Evolutionary conservation across 2,797 vertebrate genomes (phyloP), one percentile per base, ranked within the genome.

Genomic region (Cryptoprocta ferox): DNA sequence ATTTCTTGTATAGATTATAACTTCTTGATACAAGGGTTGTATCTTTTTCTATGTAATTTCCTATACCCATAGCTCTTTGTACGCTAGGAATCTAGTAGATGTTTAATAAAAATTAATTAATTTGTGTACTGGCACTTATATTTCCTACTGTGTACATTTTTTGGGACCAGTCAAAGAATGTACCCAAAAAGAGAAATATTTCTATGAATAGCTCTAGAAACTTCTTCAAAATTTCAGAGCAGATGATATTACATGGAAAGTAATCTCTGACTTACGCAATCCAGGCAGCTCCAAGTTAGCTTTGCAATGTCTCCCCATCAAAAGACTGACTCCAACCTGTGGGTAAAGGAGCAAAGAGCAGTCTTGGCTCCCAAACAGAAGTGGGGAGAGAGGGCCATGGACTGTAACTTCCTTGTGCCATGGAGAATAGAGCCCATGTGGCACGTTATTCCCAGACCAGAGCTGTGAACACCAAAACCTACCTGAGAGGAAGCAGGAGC

Each of bases 151-250:
- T 45, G 9, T 37, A 75, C 3, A 19, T 37, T n/a, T 87, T 82
- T 81, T 26, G 5, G n/a, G 5, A 37, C 61, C 35, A 85, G 4
- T 32, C 26, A 83, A 32, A 14, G 88, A 65, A 24, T 81, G 8
- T 80, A 70, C 19, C 9, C 18, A 35, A 35, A 80, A 85, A 79
- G 18, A 94, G 66, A 97, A 94, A 63, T 78, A 32, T 16, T 89
- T 16, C 84, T 45, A 59, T 65, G 48, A 85, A 48, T 14, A 70
- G 21, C 65, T 95, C 7, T 82, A 80, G 37, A 96, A 91, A 95
- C 37, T 91, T 93, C 45, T 75, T 91, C 59, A 89, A 63, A 89
- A 73, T 96, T 95, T 95, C 37, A 50, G 63, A 92, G 14, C 12
- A 82, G 37, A 45, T 5, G 26, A 73, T 86, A 39, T 45, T 85